Evolutionary conservation across 2,888 invertebrate genomes (phyloP).

Genomic region (Macrosoma leucophasiata): DNA sequence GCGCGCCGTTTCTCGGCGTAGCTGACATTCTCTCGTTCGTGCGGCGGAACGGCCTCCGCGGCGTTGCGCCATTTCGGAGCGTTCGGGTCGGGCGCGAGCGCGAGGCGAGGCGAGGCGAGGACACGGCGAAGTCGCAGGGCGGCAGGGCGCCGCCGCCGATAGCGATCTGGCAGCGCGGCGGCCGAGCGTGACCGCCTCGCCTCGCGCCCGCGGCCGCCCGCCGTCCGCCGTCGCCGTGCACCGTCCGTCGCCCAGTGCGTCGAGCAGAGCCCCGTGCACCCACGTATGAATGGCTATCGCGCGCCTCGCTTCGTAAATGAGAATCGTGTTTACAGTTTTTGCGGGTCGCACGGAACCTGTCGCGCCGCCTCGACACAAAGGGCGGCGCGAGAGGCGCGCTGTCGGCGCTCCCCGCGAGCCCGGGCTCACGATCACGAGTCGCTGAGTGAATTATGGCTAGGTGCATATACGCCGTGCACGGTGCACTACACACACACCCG

Average conservation of each 20-base stretch:
- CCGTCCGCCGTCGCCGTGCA: constrained; percentile 32
- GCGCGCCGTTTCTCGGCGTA: constrained; percentile 54
- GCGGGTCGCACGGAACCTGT: constrained; percentile 52
- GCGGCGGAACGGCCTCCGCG: constrained; percentile 70
- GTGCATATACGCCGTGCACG: constrained; percentile 56
- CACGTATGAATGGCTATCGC: constrained; percentile 53
- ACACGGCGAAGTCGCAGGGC: constrained; percentile 45
- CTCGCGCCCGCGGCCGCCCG: constrained; percentile 23
- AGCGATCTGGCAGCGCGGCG: constrained; percentile 61
- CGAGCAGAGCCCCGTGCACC: too few relatives aligned
- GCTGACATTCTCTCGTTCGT: constrained; percentile 70
- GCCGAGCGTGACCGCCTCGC: constrained; percentile 67
- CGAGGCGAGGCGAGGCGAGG: constrained; percentile 42
- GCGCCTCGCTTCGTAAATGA: constrained; percentile 53
- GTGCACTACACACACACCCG: constrained; percentile 47
- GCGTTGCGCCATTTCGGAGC: constrained; percentile 71
- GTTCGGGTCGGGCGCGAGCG: constrained; percentile 55
- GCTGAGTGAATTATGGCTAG: constrained; percentile 57
- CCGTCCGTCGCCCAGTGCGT: constrained; percentile 33
- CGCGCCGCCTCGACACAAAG: constrained; percentile 59
- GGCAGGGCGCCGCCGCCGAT: constrained; percentile 48
- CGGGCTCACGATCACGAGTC: constrained; percentile 42
- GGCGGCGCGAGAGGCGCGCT: constrained; percentile 29
- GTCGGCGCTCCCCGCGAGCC: constrained; percentile 36
- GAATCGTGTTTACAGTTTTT: constrained; percentile 70